Evolutionary conservation across 2,797 vertebrate genomes (phyloP), one percentile per base, ranked within the genome.

Genomic region (Melanotaenia boesemani): DNA sequence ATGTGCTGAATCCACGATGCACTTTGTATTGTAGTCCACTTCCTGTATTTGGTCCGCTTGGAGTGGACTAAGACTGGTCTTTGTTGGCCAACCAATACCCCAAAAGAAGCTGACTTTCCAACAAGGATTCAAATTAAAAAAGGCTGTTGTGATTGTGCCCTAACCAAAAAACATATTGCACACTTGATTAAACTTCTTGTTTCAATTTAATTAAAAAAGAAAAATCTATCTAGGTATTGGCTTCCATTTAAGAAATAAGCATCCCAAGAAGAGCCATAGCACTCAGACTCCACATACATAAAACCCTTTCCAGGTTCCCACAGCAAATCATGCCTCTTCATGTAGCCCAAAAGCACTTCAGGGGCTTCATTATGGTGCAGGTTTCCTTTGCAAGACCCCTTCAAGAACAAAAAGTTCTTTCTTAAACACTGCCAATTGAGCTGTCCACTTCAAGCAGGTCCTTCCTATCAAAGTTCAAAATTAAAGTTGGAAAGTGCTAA

Each of bases 321-420:
- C 91, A 88, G 89, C 92, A 91, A 90, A 94, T 92, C 93, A 94
- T 90, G 85, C 93, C 88, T 84, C 92, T 80, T 81, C 86, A 84
- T 80, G 84, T 92, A 79, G 81, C 74, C 76, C 87, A 86, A 84
- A 77, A 92, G 93, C 75, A 82, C 83, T 90, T 92, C 81, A 94
- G 91, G 90, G 76, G 87, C 89, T 90, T 94, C 94, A 94, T 96
- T 94, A 93, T 89, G 86, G 91, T 89, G 91, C 92, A 88, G 22
- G 86, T 81, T 20, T 15, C 7, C 72, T 90, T 77, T 81, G 84
- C 82, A 86, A 76, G 89, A 91, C 89, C 88, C 87, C 81, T 91
- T 92, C 84, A 91, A 83, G 16, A 81, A 95, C 92, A 94, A 94
- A 92, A 84, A 69, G 63, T 56, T 69, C 57, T 71, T 84, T 83